A percentile compares a stretch with the other conserved stretches of the same genome.
Conservation (phyloP, 2,888 invertebrate genomes). For the Drosophila melanosoma region DNA sequence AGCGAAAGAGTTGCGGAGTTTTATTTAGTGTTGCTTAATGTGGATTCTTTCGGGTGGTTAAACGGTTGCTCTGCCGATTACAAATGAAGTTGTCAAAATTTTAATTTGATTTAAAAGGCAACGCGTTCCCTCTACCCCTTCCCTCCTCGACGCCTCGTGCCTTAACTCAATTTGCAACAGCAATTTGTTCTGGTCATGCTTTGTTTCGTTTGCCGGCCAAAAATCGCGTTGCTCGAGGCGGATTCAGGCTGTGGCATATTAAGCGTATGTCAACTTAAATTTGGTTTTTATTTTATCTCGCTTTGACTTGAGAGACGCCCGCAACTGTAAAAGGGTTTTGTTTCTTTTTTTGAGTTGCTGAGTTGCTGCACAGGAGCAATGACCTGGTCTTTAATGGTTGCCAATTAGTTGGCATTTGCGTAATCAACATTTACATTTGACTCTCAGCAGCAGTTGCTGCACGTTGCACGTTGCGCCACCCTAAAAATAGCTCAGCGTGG, state of each 20-base stretch:
- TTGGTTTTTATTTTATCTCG: slow-evolving; percentile 30
- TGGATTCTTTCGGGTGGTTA: slow-evolving; percentile 17
- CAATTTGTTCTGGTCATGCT: slow-evolving; percentile 68
- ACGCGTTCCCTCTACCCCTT: slow-evolving; percentile 13
- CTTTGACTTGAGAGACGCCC: slow-evolving; percentile 33
- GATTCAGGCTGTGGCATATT: slow-evolving; percentile 41
- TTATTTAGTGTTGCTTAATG: slow-evolving; percentile 5
- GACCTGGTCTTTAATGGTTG: slow-evolving; percentile 64
- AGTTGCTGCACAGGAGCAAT: slow-evolving; percentile 45
- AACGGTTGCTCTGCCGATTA: slow-evolving; percentile 57
- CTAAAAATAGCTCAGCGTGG: slow-evolving; percentile 58
- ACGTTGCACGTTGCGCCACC: slow-evolving; percentile 35
- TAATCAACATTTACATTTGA: slow-evolving; percentile 72
- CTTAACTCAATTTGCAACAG: slow-evolving; percentile 64
- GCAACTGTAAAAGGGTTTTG: slow-evolving; percentile 23
- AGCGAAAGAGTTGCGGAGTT: background rate
- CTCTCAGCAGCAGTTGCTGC: slow-evolving; percentile 1
- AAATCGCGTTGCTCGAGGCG: background rate
- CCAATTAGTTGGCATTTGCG: slow-evolving; percentile 76
- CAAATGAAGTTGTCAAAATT: slow-evolving; percentile 83
- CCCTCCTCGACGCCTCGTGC: slow-evolving; percentile 4
- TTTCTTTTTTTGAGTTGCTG: background rate
- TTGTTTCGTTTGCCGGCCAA: slow-evolving; percentile 6
- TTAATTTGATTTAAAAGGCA: slow-evolving; percentile 77
- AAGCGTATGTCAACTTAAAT: slow-evolving; percentile 63